These are phyloP conservation scores for Cyclura pinguis DNA, from an alignment of 2,797 vertebrate genomes.

Conservation along the genomic window DNA sequence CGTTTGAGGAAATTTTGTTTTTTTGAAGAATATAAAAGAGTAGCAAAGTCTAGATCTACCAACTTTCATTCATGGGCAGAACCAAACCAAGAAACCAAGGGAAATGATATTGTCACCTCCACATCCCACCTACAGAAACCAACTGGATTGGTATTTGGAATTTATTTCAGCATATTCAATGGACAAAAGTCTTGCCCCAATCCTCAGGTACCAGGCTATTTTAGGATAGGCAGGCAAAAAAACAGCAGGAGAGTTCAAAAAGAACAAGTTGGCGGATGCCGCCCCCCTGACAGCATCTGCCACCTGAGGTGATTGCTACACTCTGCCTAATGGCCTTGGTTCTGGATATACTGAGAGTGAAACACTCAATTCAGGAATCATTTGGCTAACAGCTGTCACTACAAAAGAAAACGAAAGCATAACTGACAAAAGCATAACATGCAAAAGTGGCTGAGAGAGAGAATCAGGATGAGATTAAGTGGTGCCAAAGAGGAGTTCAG, in stretches of 20 bases:
- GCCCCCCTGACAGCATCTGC: neutral
- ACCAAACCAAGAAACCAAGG: neutral
- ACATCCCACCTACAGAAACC: neutral
- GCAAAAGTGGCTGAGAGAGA: neutral
- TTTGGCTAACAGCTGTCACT: neutral
- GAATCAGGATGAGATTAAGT: neutral
- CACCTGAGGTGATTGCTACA: neutral
- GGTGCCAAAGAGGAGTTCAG: neutral
- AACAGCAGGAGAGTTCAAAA: neutral
- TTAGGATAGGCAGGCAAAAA: neutral
- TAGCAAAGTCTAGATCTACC: neutral
- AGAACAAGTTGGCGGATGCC: neutral
- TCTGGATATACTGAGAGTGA: too few species aligned
- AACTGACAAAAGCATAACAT: neutral
- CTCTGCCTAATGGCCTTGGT: neutral
- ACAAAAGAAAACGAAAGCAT: neutral
- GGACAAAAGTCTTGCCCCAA: neutral
- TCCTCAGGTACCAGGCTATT: neutral
- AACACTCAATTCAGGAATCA: constrained; percentile 4
- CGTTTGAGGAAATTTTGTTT: neutral
- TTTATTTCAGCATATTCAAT: neutral
- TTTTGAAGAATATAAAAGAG: neutral
- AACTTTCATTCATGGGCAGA: neutral
- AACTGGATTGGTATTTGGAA: neutral
- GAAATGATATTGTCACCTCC: neutral